phyloP scores from a whole-genome alignment of 2,113 vertebrate species.

The Rhizomys pruinosus region DNA sequence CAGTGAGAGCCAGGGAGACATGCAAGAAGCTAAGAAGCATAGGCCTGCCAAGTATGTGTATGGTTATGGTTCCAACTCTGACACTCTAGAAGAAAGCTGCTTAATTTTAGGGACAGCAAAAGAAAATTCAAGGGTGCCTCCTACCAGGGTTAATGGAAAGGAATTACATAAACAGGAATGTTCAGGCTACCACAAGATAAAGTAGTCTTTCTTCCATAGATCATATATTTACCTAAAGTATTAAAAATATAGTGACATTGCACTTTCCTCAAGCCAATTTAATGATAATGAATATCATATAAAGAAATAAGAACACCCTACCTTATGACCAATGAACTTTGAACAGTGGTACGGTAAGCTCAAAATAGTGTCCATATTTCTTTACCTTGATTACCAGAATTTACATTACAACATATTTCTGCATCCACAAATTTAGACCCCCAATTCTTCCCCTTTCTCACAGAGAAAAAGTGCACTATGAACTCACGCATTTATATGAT shows the following conservation, averaged over 20 bases:
- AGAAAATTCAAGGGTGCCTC: no score
- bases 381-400: no score
- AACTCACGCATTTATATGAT: no score
- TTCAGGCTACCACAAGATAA: no score
- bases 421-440: no score
- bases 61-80: neutral
- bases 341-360: neutral
- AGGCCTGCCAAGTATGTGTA: neutral
- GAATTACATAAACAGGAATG: neutral
- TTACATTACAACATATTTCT: no score
- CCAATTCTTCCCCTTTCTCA: no score
- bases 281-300: neutral
- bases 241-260: neutral
- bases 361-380: no score
- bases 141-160: accelerated
- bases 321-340: neutral
- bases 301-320: neutral
- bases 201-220: neutral
- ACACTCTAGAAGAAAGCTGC: neutral
- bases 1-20: neutral
- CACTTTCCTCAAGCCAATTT: neutral
- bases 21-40: neutral
- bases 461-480: no score
- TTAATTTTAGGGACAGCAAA: neutral
- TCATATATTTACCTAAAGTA: neutral